Conservation (phyloP, 2,888 invertebrate genomes). For the Macrosiphum euphorbiae region DNA sequence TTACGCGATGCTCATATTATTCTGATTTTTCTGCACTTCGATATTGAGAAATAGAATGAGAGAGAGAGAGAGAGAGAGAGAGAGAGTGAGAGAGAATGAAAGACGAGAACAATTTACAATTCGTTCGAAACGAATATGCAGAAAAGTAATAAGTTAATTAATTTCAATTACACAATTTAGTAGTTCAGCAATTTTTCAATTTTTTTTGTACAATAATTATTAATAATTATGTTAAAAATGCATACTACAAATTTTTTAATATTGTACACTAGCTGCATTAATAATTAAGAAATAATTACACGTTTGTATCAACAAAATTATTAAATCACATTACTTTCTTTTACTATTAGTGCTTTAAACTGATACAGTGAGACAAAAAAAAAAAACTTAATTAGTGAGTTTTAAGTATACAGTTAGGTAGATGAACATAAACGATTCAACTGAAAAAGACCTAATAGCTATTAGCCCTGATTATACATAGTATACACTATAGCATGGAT, state of each 20-base stretch:
- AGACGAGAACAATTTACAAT: neutral
- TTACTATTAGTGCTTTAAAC: neutral
- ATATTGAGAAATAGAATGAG: neutral
- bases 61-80: neutral
- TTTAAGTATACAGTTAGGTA: neutral
- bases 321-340: neutral
- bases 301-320: neutral
- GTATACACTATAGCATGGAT: no score
- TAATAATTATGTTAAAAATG: neutral
- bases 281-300: neutral
- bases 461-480: no score
- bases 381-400: neutral
- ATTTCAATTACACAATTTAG: neutral
- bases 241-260: neutral
- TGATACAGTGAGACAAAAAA: neutral
- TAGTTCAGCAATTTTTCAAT: neutral
- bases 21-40: neutral
- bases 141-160: neutral
- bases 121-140: neutral
- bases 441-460: no score
- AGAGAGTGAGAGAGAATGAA: no score
- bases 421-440: no score
- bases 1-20: neutral
- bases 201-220: neutral
- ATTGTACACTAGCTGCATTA: neutral